Percentiles rank a stretch among this genome's conserved stretches.
Evolutionary conservation across 2,113 vertebrate genomes (phyloP).

Genomic region (Acanthochromis polyacanthus): DNA sequence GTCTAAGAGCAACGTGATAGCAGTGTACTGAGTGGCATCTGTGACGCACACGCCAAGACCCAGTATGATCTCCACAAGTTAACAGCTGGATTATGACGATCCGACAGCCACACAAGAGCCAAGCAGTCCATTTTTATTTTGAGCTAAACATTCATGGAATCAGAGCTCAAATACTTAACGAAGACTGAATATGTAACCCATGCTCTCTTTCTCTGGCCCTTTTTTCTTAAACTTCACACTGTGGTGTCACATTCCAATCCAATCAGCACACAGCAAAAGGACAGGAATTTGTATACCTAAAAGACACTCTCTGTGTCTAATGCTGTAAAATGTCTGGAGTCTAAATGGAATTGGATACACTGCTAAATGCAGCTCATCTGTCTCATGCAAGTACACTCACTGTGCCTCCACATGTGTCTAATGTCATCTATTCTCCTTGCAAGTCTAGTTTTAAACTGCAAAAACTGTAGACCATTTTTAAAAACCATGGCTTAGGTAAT

Average conservation of each 20-base stretch:
- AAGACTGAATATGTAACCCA: neutral
- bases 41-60: neutral
- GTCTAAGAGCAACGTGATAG: no score
- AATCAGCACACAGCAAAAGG: conserved; percentile 18
- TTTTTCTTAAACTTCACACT: conserved; percentile 56
- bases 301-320: conserved; percentile 1
- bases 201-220: neutral
- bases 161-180: neutral
- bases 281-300: neutral
- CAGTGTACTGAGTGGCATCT: no score
- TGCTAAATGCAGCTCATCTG: neutral
- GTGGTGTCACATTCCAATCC: conserved; percentile 57
- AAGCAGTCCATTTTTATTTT: neutral
- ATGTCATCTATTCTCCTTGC: neutral
- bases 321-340: neutral
- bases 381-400: neutral
- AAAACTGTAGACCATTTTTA: neutral
- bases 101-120: neutral
- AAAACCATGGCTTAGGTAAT: no score
- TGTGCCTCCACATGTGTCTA: neutral
- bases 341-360: neutral
- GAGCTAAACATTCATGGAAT: neutral
- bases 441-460: neutral
- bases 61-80: neutral
- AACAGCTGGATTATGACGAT: neutral